Base-by-base conservation (phyloP, 2,888 invertebrate genomes). In the Ichneumoninae sp. region DNA sequence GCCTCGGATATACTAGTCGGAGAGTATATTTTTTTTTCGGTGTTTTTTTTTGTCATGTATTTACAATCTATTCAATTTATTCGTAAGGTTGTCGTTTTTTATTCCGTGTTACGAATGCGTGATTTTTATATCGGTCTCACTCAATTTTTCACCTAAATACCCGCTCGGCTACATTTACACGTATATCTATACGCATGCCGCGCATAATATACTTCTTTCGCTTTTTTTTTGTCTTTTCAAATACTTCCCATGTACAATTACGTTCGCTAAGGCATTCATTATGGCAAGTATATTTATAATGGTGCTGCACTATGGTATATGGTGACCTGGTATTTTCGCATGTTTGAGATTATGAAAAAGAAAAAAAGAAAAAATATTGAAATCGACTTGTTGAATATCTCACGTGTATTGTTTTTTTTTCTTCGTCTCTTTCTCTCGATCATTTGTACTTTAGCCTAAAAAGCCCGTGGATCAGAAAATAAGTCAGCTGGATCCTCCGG, bases 201-300 rank as follows among this genome's bases (percentile, higher is more conserved):
- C 72, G 68, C 47, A 54, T 66, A 62, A 77, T 78, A 68, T 30
- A 78, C 65, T 82, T 79, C 79, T 74, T 66, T 83, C 75, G 57
- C 83, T 81, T 88, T 86, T 54, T 60, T 83, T 82, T 85, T 85
- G 86, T 82, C 82, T 82, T 88, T 86, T 86, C 86, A 85, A 68
- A 84, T 89, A 88, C 82, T 87, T 87, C 87, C 87, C 85, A 86
- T 88, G 85, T 90, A 88, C 88, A 89, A 86, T 89, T 88, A 89
- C 89, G 83, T 90, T 91, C 89, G 89, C 93, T 93, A 93, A 93
- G 92, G 93, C 93, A 93, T 92, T 93, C 90, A 88, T 91, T 90
- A 93, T 93, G 93, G 93, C 92, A 92, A 93, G 91, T 93, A 91
- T 90, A 90, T 91, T 91, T 90, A 89, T 87, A 90, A 90, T 90